phyloP scores from a whole-genome alignment of 2,888 invertebrate genomes.

The Acanthosepion lycidas region DNA sequence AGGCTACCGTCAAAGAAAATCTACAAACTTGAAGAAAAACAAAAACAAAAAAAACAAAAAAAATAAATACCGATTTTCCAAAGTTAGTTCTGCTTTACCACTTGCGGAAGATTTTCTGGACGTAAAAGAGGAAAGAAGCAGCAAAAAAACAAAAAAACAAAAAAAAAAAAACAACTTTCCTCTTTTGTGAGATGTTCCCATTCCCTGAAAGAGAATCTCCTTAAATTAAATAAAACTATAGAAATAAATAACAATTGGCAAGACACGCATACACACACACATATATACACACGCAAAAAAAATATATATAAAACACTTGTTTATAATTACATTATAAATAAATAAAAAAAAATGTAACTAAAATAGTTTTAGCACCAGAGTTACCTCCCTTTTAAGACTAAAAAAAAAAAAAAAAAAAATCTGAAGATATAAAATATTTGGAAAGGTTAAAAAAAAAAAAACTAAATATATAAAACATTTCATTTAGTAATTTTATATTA shows the following conservation, averaged over 20 bases:
- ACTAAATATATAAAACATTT: neutral
- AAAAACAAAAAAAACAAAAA: neutral
- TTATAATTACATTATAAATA: neutral
- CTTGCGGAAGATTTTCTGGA: neutral
- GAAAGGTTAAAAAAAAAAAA: neutral
- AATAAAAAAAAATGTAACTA: neutral
- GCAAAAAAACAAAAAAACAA: neutral
- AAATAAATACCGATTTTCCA: neutral
- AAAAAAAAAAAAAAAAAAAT: too few relatives aligned
- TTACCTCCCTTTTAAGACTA: too few relatives aligned
- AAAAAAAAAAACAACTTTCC: neutral
- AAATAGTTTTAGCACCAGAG: neutral
- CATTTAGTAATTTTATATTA: neutral
- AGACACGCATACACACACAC: neutral
- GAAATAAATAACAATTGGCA: neutral
- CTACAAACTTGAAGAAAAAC: too few relatives aligned
- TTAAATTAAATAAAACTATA: too few relatives aligned
- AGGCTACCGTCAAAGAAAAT: too few relatives aligned
- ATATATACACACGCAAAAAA: neutral
- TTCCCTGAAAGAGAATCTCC: neutral
- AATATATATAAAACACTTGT: neutral
- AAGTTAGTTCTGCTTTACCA: slow-evolving; percentile 33
- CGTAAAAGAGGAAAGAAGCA: too few relatives aligned
- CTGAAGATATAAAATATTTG: neutral
- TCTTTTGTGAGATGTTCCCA: neutral